Evolutionary conservation across 2,797 vertebrate species (phyloP), one percentile per base, ranked within the genome.

Genomic region (Aulostomus chinensis): DNA sequence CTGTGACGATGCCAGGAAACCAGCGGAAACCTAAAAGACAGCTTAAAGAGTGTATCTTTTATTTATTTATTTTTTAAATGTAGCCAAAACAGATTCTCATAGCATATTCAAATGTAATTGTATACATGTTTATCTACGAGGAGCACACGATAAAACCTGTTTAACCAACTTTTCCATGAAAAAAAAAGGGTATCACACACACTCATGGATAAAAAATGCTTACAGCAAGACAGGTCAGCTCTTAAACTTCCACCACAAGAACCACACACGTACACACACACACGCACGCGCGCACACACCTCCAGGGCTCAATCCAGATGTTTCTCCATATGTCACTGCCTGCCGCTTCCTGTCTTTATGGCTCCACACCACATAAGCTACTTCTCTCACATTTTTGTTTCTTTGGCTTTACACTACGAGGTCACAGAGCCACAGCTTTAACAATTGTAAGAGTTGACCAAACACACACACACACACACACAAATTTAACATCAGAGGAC

Each of bases 291-390:
- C 56, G 34, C 62, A 58, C 68, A 67, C 76, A 61, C 59, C 59
- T 76, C 26, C 0, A 65, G 60, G 78, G 79, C 63, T 55, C 40
- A 37, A 36, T 78, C 80, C 86, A 85, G 81, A 89, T 86, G 84
- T 85, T 73, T 51, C 74, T 76, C 83, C 85, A 86, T 77, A 86
- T 87, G 85, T 78, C 73, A 78, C 51, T 42, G 71, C 33, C 62
- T 58, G 61, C 67, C 66, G 83, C 83, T 87, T 87, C 81, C 81
- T 87, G 83, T 64, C 76, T 77, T 69, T 53, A 45, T 35, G 39
- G 46, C 68, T 20, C 41, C 47, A 36, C 40, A 15, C 25, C 26
- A 28, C 26, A 24, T 26, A 2, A 73, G 13, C 32, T 36, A 41
- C 67, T 62, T 68, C 35, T 46, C 45, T 45, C 43, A 52, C 21